These are phyloP conservation scores for Gorsachius goisagi DNA, from an alignment of 2,113 vertebrate genomes.

Conservation along the genomic window DNA sequence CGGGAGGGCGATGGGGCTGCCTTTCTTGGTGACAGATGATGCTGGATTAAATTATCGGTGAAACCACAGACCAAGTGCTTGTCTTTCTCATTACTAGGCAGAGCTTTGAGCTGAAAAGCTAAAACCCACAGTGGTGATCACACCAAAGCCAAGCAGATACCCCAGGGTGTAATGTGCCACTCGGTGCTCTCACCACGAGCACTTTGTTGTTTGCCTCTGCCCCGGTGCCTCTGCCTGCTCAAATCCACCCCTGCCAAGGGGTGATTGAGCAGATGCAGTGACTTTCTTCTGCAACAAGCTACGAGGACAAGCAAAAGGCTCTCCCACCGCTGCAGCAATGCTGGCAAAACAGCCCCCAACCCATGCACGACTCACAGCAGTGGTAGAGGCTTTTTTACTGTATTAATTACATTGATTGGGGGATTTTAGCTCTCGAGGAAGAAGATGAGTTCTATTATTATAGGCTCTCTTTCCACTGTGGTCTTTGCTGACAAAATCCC, in stretches of 20 bases:
- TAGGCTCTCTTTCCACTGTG: background rate
- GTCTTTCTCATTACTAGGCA: background rate
- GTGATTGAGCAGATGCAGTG: background rate
- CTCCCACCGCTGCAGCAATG: background rate
- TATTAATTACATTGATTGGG: background rate
- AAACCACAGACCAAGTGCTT: background rate
- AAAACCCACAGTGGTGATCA: background rate
- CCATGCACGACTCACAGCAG: background rate
- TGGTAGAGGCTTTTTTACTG: background rate
- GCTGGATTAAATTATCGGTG: background rate
- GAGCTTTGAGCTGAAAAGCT: background rate
- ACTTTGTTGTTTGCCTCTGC: background rate
- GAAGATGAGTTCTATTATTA: background rate
- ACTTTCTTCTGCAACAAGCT: background rate
- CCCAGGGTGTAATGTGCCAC: fast-evolving
- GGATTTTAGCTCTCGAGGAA: background rate
- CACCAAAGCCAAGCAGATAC: background rate
- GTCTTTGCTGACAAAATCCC: background rate
- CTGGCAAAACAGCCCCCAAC: background rate
- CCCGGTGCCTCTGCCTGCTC: background rate
- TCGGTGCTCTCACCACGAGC: fast-evolving
- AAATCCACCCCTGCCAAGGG: background rate
- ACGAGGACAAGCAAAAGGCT: background rate
- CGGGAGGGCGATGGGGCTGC: fast-evolving
- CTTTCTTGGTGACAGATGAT: background rate